Evolutionary conservation across 1,140 invertebrate genomes (phyloP), one percentile per base, ranked within the genome.

Genomic region (Mycetomoellerius zeteki): DNA sequence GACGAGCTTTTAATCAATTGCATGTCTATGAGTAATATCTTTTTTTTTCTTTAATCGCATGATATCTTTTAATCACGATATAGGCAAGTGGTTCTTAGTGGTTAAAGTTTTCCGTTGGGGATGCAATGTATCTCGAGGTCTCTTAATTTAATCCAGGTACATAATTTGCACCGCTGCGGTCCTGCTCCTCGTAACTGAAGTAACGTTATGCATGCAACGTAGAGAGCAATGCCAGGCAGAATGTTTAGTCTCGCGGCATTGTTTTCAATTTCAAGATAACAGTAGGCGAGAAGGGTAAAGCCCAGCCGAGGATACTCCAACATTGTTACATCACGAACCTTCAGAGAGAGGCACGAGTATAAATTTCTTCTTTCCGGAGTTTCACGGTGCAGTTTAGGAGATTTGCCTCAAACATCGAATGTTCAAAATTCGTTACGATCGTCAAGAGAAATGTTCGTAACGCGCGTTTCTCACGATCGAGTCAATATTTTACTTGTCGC

Each of bases 201-300:
- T 50, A 84, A 75, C 80, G 80, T 84, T 84, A 84, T 84, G 67
- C 69, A 84, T 84, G 80, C 80, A 84, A 84, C 19, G 50, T n/a
- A 33, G 80, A 47, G 69, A 84, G 80, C 54, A 73, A 75, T 24
- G 69, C 54, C 54, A 56, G 37, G 54, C 54, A 69, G 80, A 75
- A 84, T 84, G 80, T 84, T 84, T 84, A 84, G 80, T 84, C 69
- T 73, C 80, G 80, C 80, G 37, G 80, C 69, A 84, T 84, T 84
- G 80, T 84, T 84, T 84, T 84, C 80, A 84, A 84, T 84, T 84
- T 84, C 80, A 69, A 75, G 84, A 81, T 67, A 86, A 77, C 73
- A 65, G 73, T 33, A 78, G 50, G 75, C 50, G 73, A 67, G 84
- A 86, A 58, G 62, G 27, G 62, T 37, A 43, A 50, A 78, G 73